Percentiles rank a stretch among this genome's conserved stretches.
phyloP scores from a whole-genome alignment of 2,888 invertebrate genomes.

The Agriotes lineatus region DNA sequence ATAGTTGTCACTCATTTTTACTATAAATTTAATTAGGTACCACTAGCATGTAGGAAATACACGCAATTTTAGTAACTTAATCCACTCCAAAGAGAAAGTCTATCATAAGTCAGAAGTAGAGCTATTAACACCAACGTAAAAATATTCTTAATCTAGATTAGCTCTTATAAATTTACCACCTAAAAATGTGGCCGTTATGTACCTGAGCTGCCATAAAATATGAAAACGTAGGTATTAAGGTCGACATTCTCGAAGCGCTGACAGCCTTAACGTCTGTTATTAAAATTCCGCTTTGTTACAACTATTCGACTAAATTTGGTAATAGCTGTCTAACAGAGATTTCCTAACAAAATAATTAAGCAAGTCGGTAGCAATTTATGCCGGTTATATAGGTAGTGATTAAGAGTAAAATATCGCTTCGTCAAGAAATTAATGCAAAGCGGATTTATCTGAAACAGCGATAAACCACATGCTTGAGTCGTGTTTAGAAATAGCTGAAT shows the following conservation, averaged over 20 bases:
- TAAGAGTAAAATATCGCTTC: neutral
- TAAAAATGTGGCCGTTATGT: neutral
- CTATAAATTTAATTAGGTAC: too few species aligned
- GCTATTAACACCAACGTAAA: slow-evolving; percentile 11
- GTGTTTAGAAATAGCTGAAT: neutral
- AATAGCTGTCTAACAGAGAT: neutral
- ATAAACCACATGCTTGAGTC: neutral
- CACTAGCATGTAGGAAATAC: too few species aligned
- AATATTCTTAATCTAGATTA: slow-evolving; percentile 8
- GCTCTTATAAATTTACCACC: slow-evolving; percentile 4
- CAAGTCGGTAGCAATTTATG: neutral
- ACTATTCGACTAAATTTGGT: neutral
- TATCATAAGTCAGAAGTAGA: slow-evolving; percentile 11
- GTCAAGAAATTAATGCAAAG: neutral
- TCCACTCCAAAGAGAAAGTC: slow-evolving; percentile 14
- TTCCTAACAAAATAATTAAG: neutral
- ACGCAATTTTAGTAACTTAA: slow-evolving; percentile 7
- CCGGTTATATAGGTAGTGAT: neutral
- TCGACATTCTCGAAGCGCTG: neutral
- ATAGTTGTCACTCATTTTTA: neutral
- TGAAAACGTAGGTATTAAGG: slow-evolving; percentile 7
- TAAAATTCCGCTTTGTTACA: neutral
- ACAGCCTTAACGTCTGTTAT: neutral
- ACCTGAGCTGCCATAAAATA: neutral
- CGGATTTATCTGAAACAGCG: neutral